A percentile compares a stretch with the other conserved stretches of the same genome.
Evolutionary conservation across 2,797 vertebrate species (phyloP).

Genomic region (Tapirus indicus): DNA sequence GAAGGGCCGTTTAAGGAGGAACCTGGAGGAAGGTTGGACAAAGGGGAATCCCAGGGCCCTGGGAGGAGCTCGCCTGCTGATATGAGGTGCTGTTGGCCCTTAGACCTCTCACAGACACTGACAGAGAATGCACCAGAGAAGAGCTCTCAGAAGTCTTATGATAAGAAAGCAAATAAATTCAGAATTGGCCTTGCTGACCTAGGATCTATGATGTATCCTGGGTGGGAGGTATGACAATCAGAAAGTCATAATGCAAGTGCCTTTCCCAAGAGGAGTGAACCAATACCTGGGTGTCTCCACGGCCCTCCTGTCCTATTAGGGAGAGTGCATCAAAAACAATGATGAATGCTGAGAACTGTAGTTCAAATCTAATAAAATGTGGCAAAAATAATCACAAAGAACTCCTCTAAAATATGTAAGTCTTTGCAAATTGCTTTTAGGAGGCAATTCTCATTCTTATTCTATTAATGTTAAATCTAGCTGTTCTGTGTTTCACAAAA

Average conservation of each 20-base stretch:
- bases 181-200: slow-evolving; percentile 6
- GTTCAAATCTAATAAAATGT: background rate
- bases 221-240: background rate
- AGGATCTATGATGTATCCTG: background rate
- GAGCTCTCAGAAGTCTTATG: background rate
- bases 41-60: background rate
- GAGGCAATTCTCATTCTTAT: slow-evolving; percentile 45
- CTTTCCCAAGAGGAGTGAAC: background rate
- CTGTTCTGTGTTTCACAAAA: slow-evolving; percentile 18
- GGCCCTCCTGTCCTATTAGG: background rate
- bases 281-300: background rate
- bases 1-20: background rate
- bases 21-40: background rate
- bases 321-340: background rate
- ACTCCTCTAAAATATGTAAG: background rate
- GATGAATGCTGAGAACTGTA: background rate
- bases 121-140: background rate
- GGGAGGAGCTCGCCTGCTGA: background rate
- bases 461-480: slow-evolving; percentile 55
- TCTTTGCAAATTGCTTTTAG: slow-evolving; percentile 25
- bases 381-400: slow-evolving; percentile 47
- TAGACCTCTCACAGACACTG: background rate
- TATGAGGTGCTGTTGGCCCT: background rate
- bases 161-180: slow-evolving; percentile 23
- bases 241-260: background rate